phyloP scores from a whole-genome alignment of 2,888 invertebrate species.

The Thymelicus sylvestris region DNA sequence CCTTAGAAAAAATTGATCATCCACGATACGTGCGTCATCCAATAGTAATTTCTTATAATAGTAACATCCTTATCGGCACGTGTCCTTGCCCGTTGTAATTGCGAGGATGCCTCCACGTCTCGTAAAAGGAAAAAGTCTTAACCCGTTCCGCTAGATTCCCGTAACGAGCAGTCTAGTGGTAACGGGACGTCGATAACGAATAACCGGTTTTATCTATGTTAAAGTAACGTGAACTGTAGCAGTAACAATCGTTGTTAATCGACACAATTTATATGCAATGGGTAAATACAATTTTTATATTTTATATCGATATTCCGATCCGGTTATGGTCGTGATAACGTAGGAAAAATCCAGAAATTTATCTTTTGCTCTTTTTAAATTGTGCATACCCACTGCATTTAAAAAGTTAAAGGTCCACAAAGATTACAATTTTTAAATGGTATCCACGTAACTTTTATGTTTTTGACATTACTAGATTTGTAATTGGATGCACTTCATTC shows the following conservation, averaged over 20 bases:
- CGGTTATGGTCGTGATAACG: no score
- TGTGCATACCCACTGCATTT: no score
- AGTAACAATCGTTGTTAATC: no score
- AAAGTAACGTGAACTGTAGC: background rate
- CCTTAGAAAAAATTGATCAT: constrained; percentile 2
- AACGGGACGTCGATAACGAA: constrained; percentile 52
- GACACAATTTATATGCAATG: no score
- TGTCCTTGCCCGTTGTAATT: constrained; percentile 70
- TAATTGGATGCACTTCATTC: no score
- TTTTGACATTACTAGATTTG: no score
- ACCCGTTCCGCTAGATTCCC: constrained; percentile 75
- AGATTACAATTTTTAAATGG: no score
- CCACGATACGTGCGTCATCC: constrained; percentile 33
- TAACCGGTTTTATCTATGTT: constrained; percentile 36
- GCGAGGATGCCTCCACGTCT: constrained; percentile 68
- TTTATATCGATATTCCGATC: background rate
- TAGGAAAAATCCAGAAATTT: no score
- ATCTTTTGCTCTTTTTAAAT: no score
- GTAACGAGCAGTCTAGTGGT: constrained; percentile 64
- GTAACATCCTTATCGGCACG: constrained; percentile 50
- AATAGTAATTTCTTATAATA: constrained; percentile 37
- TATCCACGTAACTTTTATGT: no score
- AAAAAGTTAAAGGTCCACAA: no score
- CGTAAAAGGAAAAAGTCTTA: constrained; percentile 69
- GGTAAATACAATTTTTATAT: background rate